Base-by-base conservation (phyloP, 2,113 vertebrate genomes). In the Erinaceus europaeus region DNA sequence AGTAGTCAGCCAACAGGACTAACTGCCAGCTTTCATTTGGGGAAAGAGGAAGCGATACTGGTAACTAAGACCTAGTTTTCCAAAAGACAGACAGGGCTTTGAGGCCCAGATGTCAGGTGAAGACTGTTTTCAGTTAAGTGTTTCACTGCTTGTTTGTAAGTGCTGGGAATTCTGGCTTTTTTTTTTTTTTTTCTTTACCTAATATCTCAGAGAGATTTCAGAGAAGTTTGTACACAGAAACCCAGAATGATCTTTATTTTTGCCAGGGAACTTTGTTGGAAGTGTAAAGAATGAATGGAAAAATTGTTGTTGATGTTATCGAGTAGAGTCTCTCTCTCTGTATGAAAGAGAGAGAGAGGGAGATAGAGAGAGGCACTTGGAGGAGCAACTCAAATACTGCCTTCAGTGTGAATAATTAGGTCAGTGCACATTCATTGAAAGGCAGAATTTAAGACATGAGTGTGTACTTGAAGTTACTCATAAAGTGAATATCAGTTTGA, bases 171-270 rank as follows among this genome's bases (percentile, higher is more conserved):
- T 80, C 71, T 61, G 64, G 18, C 29, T 50, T 81, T 64, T 57
- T 72, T n/a, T 50, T 36, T 50, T 50, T 50, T 4, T 15, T 15
- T 50, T 15, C 48, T 50, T 50, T 50, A 50, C 20, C 20, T 50
- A 50, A 50, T 15, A 18, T 18, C 48, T 38, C 88, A 59, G 67
- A 52, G 46, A 80, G 32, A 88, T 36, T 90, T 53, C 32, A 83
- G 61, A 34, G 69, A 86, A 83, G 50, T 84, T 91, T 90, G 84
- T 74, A 74, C 34, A 76, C 12, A 67, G 18, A 81, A 86, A 55
- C 23, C 8, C 34, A 82, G 32, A 88, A 44, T 68, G 69, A 72
- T 2, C 20, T 42, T 52, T 29, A 27, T 42, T 77, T 83, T 92
- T 73, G 44, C 81, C 67, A 81, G 64, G 36, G 48, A 80, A 65